Conservation (phyloP, 1,140 invertebrate genomes). For the Calliphora vicina region DNA sequence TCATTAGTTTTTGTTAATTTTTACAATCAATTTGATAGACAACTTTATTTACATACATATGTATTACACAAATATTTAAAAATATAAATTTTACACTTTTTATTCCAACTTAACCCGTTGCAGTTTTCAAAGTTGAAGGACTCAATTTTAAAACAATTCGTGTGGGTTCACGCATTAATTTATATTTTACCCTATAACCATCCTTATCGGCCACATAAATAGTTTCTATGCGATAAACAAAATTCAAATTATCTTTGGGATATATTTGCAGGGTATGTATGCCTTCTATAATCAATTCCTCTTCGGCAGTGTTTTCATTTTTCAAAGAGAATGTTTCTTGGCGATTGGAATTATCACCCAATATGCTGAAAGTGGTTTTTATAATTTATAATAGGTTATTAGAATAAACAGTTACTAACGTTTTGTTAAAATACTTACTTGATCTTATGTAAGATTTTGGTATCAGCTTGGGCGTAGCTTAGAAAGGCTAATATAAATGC, state of each 20-base stretch:
- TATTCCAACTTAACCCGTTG: too few species aligned
- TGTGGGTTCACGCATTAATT: background rate
- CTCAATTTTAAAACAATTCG: background rate
- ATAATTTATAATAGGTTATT: too few species aligned
- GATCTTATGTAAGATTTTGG: background rate
- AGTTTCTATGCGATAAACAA: constrained; percentile 40
- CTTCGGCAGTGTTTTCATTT: constrained; percentile 21
- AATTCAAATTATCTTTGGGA: background rate
- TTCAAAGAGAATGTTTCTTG: constrained; percentile 12
- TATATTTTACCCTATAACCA: constrained; percentile 51
- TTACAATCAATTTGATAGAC: too few species aligned
- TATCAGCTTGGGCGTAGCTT: background rate
- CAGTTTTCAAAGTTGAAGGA: background rate
- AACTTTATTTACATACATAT: too few species aligned
- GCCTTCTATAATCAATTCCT: constrained; percentile 19
- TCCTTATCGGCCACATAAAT: constrained; percentile 47
- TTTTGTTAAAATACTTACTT: background rate
- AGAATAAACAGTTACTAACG: too few species aligned
- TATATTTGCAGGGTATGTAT: background rate
- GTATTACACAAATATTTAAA: too few species aligned
- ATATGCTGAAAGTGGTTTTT: background rate
- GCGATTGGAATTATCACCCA: background rate
- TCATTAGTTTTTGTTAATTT: too few species aligned
- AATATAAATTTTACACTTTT: too few species aligned
- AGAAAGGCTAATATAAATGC: too few species aligned